phyloP scores from a whole-genome alignment of 2,797 vertebrate species.

The Discoglossus pictus region DNA sequence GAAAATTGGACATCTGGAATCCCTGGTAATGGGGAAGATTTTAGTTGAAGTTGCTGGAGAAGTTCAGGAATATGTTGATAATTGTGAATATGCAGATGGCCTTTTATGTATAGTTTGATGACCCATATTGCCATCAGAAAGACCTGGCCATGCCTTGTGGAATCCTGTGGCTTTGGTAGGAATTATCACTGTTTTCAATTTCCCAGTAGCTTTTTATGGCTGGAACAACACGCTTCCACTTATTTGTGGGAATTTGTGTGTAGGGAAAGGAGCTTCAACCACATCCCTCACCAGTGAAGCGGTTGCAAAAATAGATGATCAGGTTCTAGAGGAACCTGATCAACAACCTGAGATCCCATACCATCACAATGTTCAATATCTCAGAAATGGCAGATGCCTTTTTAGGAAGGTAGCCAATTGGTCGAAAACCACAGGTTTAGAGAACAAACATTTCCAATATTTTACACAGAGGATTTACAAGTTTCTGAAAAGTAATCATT shows the following conservation, averaged over 20 bases:
- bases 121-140: conserved; percentile 66
- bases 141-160: conserved; percentile 94
- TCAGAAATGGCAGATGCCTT: no score
- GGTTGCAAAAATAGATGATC: no score
- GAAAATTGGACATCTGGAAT: no score
- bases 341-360: no score
- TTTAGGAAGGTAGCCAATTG: no score
- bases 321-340: no score
- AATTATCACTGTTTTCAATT: conserved; percentile 96
- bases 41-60: conserved; percentile 94
- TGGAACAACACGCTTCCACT: conserved; percentile 96
- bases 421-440: no score
- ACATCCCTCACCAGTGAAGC: conserved; percentile 93
- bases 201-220: conserved; percentile 93
- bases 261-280: conserved; percentile 98
- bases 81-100: conserved; percentile 88
- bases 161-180: conserved; percentile 94
- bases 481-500: no score
- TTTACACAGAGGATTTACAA: no score
- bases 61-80: conserved; percentile 94
- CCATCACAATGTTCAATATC: no score
- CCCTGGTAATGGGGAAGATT: conserved; percentile 98
- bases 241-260: conserved; percentile 90
- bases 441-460: no score
- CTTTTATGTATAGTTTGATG: background rate